Evolutionary conservation across 2,888 invertebrate genomes (phyloP).

Genomic region (Sipha maydis): DNA sequence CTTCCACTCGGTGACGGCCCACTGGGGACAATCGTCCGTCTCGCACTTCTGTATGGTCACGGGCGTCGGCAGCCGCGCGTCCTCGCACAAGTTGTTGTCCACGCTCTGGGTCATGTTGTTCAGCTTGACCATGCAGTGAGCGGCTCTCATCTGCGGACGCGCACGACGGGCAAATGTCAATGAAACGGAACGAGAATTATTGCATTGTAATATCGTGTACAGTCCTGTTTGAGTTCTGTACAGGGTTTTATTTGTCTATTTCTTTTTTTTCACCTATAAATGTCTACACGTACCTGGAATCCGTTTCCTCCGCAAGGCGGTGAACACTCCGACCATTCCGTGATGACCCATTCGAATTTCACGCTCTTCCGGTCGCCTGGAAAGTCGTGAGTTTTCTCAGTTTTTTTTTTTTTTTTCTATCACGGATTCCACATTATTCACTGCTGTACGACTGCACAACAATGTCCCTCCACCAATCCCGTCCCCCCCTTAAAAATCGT

Average conservation of each 20-base stretch:
- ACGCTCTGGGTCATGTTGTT: constrained; percentile 73
- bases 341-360: constrained; percentile 82
- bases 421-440: no score
- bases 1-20: constrained; percentile 79
- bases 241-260: not conserved
- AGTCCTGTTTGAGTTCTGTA: not conserved
- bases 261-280: no score
- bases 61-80: constrained; percentile 76
- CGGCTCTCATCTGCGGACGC: constrained; percentile 74
- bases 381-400: constrained; percentile 20
- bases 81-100: constrained; percentile 76
- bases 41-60: constrained; percentile 76
- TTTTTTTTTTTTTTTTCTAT: no score
- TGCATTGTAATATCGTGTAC: no score
- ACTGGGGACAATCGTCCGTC: constrained; percentile 77
- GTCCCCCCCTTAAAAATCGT: no score
- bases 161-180: not conserved
- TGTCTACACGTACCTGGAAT: constrained; percentile 69
- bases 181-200: not conserved
- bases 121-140: constrained; percentile 77
- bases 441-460: no score
- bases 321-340: constrained; percentile 88
- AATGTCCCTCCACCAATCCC: no score
- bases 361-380: constrained; percentile 69
- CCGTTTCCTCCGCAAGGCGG: constrained; percentile 84